A percentile compares a stretch with the other conserved stretches of the same genome.
phyloP scores from a whole-genome alignment of 2,797 vertebrate genomes.

The Apodemus agrarius region DNA sequence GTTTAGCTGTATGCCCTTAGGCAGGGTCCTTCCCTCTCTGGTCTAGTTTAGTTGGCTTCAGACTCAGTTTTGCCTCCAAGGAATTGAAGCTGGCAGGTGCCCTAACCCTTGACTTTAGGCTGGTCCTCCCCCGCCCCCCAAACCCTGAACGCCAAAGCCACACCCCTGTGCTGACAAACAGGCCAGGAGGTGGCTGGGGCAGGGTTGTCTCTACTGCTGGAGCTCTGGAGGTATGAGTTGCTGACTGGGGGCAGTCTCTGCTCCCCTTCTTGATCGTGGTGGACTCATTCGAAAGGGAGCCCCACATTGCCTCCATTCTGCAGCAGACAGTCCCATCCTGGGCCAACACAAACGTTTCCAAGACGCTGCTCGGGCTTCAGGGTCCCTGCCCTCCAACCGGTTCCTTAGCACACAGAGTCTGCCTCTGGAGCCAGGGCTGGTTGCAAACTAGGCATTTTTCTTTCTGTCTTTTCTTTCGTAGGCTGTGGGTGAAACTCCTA shows the following conservation, averaged over 20 bases:
- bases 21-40: neutral
- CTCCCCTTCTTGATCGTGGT: neutral
- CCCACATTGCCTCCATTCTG: neutral
- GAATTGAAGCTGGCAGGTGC: constrained; percentile 62
- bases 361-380: neutral
- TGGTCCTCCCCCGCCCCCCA: neutral
- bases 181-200: neutral
- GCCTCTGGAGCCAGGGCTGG: neutral
- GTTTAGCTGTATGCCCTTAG: neutral
- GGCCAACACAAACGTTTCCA: neutral
- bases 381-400: neutral
- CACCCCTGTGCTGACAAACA: constrained; percentile 51
- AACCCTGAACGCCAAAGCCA: neutral
- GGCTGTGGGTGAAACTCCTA: constrained; percentile 6
- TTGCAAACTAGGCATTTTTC: neutral
- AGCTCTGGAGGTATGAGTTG: neutral
- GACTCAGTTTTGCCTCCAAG: constrained; percentile 11
- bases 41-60: neutral
- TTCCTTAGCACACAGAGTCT: neutral
- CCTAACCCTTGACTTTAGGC: neutral
- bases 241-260: neutral
- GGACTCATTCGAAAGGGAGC: neutral
- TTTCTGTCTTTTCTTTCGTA: constrained; percentile 25
- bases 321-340: neutral
- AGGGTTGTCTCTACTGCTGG: neutral